A percentile compares a stretch with the other conserved stretches of the same genome.
Conservation (phyloP, 1,140 invertebrate genomes). For the Caenorhabditis briggsae region DNA sequence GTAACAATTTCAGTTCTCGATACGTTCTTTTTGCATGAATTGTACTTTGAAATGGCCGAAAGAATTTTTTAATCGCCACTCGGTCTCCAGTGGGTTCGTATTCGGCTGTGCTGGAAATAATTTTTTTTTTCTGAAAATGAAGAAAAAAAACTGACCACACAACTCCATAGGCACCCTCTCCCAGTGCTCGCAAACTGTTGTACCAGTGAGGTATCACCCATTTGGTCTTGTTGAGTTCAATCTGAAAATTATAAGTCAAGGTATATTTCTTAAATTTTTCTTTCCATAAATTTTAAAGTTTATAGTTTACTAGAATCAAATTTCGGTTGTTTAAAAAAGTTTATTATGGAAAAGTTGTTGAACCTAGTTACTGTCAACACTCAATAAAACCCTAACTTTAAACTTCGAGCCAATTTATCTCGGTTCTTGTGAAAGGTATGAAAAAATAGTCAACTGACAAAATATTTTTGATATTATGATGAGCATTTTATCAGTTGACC, state of each 20-base stretch:
- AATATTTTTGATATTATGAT: too few species aligned
- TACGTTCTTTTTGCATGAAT: slow-evolving; percentile 80
- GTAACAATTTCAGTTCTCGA: slow-evolving; percentile 79
- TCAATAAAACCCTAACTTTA: too few species aligned
- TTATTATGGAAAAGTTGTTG: too few species aligned
- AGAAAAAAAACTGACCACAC: slow-evolving; percentile 85
- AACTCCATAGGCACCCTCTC: slow-evolving; percentile 96
- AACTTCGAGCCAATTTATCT: too few species aligned
- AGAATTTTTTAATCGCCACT: slow-evolving; percentile 81
- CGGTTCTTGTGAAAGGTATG: too few species aligned
- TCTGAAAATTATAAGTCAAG: slow-evolving; percentile 13
- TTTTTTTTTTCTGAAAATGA: slow-evolving; percentile 17
- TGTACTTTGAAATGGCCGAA: slow-evolving; percentile 80
- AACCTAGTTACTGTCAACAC: too few species aligned
- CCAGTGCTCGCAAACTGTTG: slow-evolving; percentile 89
- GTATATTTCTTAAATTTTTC: too few species aligned
- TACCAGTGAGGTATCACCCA: slow-evolving; percentile 95
- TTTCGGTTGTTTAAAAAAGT: too few species aligned
- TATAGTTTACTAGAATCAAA: too few species aligned
- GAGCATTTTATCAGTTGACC: too few species aligned
- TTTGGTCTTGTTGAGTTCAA: slow-evolving; percentile 95
- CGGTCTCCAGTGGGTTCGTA: slow-evolving; percentile 77
- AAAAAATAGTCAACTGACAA: too few species aligned
- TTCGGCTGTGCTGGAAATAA: slow-evolving; percentile 79
- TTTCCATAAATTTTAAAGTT: too few species aligned